phyloP scores from a whole-genome alignment of 2,888 invertebrate genomes.

The Eupithecia insigniata region DNA sequence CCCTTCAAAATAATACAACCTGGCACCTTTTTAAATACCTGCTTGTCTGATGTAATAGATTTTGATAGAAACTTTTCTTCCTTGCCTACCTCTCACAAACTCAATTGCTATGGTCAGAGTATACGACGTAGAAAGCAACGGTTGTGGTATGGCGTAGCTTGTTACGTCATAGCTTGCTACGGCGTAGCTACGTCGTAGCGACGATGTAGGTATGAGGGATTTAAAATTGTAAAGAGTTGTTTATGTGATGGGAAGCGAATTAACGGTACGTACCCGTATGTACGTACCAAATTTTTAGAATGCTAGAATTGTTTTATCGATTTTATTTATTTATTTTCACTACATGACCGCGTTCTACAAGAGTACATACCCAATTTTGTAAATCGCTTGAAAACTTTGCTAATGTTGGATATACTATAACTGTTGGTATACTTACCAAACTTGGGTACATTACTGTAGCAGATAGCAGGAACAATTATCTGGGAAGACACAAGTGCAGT shows the following conservation, averaged over 20 bases:
- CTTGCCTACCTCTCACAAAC: not conserved
- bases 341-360: not conserved
- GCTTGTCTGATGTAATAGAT: not conserved
- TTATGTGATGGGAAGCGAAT: not conserved
- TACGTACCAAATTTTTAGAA: not conserved
- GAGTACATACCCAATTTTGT: not conserved
- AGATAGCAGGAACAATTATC: constrained; percentile 11
- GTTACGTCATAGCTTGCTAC: not conserved
- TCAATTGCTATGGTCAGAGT: not conserved
- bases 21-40: not conserved
- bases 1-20: not conserved
- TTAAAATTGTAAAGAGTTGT: not conserved
- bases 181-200: not conserved
- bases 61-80: not conserved
- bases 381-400: not conserved
- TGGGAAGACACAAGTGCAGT: constrained; percentile 20
- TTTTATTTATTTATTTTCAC: not conserved
- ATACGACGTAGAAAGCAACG: constrained; percentile 2
- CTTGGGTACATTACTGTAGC: constrained; percentile 6
- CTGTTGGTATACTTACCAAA: not conserved
- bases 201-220: not conserved
- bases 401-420: not conserved
- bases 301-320: too few relatives aligned
- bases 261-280: not conserved
- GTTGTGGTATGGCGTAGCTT: not conserved